These are phyloP conservation scores for Sinosuthora webbiana DNA, from an alignment of 2,113 vertebrate genomes.

Conservation along the genomic window DNA sequence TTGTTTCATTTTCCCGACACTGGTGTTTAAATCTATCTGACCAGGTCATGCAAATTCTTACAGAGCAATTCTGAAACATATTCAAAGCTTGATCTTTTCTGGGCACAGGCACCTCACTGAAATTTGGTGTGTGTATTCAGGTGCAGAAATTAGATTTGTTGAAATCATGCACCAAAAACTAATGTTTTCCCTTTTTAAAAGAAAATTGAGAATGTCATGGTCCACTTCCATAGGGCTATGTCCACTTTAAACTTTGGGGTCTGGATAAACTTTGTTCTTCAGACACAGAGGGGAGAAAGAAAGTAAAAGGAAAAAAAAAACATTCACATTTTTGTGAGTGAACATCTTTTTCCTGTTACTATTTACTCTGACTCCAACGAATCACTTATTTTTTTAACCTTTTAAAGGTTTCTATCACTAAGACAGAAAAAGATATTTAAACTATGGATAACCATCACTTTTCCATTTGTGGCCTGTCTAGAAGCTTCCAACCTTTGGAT, in stretches of 20 bases:
- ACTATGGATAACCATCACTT: background rate
- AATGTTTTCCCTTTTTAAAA: background rate
- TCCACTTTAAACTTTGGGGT: background rate
- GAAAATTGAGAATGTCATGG: background rate
- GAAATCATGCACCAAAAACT: background rate
- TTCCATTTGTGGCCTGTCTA: background rate
- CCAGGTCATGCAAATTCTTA: background rate
- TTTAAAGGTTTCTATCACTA: background rate
- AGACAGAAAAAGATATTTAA: background rate
- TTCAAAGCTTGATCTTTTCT: background rate
- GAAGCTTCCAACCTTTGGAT: background rate
- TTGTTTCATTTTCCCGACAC: background rate
- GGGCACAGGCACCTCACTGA: background rate
- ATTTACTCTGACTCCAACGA: background rate
- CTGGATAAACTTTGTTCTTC: background rate
- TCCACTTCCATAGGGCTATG: background rate
- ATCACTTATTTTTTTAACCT: background rate
- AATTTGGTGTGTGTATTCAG: rapidly evolving
- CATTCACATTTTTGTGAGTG: background rate
- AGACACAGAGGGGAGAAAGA: background rate
- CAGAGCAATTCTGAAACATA: background rate
- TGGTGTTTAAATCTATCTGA: background rate
- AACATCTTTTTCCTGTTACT: background rate
- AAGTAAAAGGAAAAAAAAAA: background rate
- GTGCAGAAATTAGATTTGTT: background rate